Evolutionary conservation across 2,888 invertebrate species (phyloP).

Genomic region (Catocala sponsa): DNA sequence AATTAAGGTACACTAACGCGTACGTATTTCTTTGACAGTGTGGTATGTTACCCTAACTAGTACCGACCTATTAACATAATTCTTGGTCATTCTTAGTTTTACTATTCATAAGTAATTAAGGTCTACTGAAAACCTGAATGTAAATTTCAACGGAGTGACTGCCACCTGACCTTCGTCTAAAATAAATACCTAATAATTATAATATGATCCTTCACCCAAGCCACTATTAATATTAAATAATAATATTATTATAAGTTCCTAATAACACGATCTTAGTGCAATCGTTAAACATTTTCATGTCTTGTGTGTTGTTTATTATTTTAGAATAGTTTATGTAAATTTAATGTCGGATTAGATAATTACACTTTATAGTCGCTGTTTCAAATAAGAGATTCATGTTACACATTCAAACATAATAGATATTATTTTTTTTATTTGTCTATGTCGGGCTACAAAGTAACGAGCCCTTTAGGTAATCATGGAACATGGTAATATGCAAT

Average conservation of each 20-base stretch:
- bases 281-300: conserved; percentile 27
- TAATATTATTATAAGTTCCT: conserved; percentile 24
- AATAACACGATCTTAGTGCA: conserved; percentile 36
- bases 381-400: conserved; percentile 25
- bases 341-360: conserved; percentile 27
- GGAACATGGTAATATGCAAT: conserved; percentile 13
- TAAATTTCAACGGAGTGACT: too few species aligned
- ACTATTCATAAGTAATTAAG: too few species aligned
- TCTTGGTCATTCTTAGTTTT: too few species aligned
- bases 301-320: conserved; percentile 27
- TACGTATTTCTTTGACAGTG: too few species aligned
- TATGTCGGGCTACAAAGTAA: background rate
- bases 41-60: too few species aligned
- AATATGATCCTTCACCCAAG: background rate
- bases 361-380: conserved; percentile 17
- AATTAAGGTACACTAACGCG: too few species aligned
- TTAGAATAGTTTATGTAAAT: conserved; percentile 36
- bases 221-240: conserved; percentile 10
- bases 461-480: conserved; percentile 1
- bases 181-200: too few species aligned
- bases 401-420: conserved; percentile 19
- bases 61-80: too few species aligned
- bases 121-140: too few species aligned
- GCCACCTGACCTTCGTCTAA: too few species aligned
- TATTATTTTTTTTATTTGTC: background rate